Evolutionary conservation across 2,113 vertebrate genomes (phyloP), one percentile per base, ranked within the genome.

Genomic region (Solea senegalensis): DNA sequence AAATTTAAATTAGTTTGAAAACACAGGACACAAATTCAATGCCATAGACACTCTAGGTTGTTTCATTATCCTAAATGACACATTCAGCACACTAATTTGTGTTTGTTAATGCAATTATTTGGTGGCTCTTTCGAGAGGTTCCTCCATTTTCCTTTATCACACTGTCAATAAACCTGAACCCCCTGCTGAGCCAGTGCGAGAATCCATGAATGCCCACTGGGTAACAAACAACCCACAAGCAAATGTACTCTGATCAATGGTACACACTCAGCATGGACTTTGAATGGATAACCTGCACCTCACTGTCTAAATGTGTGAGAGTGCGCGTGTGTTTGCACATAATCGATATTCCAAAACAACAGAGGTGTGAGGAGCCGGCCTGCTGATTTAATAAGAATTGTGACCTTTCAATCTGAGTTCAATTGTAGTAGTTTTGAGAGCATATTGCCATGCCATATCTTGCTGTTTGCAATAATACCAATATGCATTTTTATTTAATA

Each of bases 281-380:
- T 86, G 87, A 85, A 66, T 84, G 81, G 72, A 78, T 91, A 84
- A 90, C 87, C 76, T 79, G 59, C 53, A 27, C 65, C 74, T 84
- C 69, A 59, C 74, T 86, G 73, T 80, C 74, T 68, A 51, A 41
- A 61, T 49, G 11, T 40, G 26, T 16, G 13, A 34, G 55, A 41
- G 69, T 53, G 13, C 28, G 48, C 45, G 55, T 11, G 40, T 1
- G 1, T n/a, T 40, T 13, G 16, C 26, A n/a, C 4, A 9, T 8
- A 68, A 72, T 89, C 82, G 28, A 84, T 82, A 78, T 21, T 26
- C 41, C 57, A 80, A 54, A 78, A 11, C 73, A 75, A 41, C 52
- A 26, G 10, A 10, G 40, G 28, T 7, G 57, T 51, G n/a, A 59
- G 66, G 46, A 27, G 53, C 39, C 14, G 4, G 16, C 43, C 46